Percentiles rank a stretch among this genome's conserved stretches.
Evolutionary conservation across 2,113 vertebrate species (phyloP).

Genomic region (Vulpes ferrilata): DNA sequence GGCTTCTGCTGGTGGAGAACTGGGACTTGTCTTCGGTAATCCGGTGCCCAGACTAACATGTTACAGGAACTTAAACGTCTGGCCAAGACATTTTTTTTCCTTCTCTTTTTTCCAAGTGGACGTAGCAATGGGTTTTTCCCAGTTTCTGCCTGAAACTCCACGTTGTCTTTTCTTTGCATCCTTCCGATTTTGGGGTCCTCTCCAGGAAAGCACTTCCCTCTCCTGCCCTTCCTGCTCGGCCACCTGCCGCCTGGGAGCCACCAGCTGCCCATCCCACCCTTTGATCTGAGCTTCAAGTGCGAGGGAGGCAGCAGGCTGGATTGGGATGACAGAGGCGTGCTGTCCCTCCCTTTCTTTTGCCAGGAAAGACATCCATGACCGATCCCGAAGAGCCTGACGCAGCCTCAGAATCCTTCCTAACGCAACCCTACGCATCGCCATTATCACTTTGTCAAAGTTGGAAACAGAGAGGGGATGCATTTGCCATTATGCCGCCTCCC

Average conservation of each 20-base stretch:
- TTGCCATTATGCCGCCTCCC: rapidly evolving
- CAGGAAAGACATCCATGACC: neutral
- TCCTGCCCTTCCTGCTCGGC: neutral
- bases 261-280: rapidly evolving
- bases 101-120: too few relatives aligned
- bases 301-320: neutral
- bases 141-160: neutral
- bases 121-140: rapidly evolving
- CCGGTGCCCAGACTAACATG: rapidly evolving
- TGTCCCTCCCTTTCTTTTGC: neutral
- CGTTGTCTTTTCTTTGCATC: rapidly evolving
- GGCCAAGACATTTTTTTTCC: rapidly evolving
- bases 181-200: neutral
- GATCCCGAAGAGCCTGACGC: too few relatives aligned
- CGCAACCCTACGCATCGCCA: neutral
- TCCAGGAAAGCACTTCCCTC: neutral
- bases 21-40: rapidly evolving
- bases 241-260: rapidly evolving
- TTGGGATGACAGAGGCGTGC: neutral
- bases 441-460: rapidly evolving
- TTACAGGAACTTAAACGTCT: rapidly evolving
- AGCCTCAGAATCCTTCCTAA: neutral
- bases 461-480: rapidly evolving
- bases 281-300: neutral
- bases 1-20: rapidly evolving